Evolutionary conservation across 2,888 invertebrate genomes (phyloP).

Genomic region (Lasioglossum morio): DNA sequence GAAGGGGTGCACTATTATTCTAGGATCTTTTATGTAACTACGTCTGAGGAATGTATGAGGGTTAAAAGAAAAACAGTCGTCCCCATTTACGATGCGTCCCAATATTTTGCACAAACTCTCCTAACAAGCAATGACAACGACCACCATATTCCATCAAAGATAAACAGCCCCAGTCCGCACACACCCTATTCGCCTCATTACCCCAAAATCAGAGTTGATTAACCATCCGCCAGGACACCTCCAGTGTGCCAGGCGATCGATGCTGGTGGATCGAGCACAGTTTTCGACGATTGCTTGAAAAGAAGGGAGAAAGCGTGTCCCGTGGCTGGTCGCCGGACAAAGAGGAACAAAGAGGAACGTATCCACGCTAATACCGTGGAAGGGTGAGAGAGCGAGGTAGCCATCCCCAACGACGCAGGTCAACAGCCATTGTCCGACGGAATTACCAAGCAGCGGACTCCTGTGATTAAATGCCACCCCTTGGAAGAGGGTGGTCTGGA

Average conservation of each 20-base stretch:
- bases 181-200: neutral
- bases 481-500: constrained; percentile 33
- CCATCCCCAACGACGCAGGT: constrained; percentile 61
- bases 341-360: constrained; percentile 23
- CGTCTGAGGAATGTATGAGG: too few relatives aligned
- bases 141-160: neutral
- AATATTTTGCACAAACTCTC: neutral
- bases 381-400: constrained; percentile 53
- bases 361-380: constrained; percentile 66
- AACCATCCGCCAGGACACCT: neutral
- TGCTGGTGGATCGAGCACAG: neutral
- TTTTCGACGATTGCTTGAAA: constrained; percentile 8
- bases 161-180: neutral
- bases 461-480: constrained; percentile 74
- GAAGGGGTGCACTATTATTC: too few relatives aligned
- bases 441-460: constrained; percentile 72
- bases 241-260: neutral
- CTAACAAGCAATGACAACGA: neutral
- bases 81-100: neutral
- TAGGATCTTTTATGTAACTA: too few relatives aligned
- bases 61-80: too few relatives aligned
- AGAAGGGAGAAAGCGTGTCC: neutral
- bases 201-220: neutral
- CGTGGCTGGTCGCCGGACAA: neutral
- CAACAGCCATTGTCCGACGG: constrained; percentile 76